These are phyloP conservation scores for Sula dactylatra DNA, from an alignment of 2,113 vertebrate genomes.

Conservation along the genomic window DNA sequence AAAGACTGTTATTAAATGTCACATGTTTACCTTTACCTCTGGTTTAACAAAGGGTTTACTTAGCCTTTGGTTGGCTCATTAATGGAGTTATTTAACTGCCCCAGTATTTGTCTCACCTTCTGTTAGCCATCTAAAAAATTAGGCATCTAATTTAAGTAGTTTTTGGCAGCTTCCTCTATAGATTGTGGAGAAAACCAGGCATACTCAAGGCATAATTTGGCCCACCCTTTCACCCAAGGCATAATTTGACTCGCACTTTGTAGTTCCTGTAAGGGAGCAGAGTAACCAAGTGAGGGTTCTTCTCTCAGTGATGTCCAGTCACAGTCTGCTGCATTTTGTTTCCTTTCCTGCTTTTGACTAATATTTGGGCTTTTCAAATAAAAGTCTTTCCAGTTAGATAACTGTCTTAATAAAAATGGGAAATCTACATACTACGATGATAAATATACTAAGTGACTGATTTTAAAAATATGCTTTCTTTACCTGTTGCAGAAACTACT, in stretches of 20 bases:
- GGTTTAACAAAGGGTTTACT: not conserved
- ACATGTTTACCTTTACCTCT: not conserved
- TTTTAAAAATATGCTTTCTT: not conserved
- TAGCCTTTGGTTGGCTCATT: not conserved
- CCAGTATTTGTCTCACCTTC: not conserved
- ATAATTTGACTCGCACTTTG: not conserved
- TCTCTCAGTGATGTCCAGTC: not conserved
- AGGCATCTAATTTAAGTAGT: not conserved
- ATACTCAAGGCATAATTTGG: not conserved
- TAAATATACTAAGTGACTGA: not conserved
- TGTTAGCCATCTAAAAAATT: not conserved
- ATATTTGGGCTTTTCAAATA: not conserved
- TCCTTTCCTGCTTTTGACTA: not conserved
- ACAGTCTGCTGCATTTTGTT: not conserved
- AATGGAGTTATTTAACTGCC: not conserved
- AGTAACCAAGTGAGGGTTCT: not conserved
- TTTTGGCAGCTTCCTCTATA: not conserved
- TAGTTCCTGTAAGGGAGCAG: not conserved
- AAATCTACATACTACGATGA: not conserved
- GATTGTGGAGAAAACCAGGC: not conserved
- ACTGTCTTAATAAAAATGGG: not conserved
- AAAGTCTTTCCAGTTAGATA: not conserved
- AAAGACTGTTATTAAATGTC: not conserved
- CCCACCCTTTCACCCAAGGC: not conserved
- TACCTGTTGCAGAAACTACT: not conserved